Evolutionary conservation across 1,140 invertebrate species (phyloP), one percentile per base, ranked within the genome.

Genomic region (Drosophila prosaltans): DNA sequence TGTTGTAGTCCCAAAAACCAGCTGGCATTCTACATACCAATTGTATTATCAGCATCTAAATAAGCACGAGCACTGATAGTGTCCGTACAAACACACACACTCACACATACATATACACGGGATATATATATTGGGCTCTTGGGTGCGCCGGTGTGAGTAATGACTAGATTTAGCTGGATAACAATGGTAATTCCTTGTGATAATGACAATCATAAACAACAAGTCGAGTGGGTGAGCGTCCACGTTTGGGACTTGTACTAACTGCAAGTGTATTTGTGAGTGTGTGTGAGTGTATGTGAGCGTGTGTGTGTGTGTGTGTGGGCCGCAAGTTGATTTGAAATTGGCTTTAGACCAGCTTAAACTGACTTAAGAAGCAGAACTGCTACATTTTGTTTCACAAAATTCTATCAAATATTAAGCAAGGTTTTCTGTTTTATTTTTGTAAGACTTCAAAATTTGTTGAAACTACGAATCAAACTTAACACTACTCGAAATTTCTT

Each of bases 121-220:
- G 68, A 76, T 72, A 68, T 21, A 26, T 24, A 48, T 48, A 24
- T 48, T 48, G 21, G 21, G 21, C 45, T 51, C 6, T 51, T 51
- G 48, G 24, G n/a, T 36, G 54, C 11, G 45, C 66, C 11, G 28
- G 78, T 54, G 84, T 88, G 80, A 88, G 82, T 82, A 88, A 83
- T 74, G 83, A 80, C 83, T 72, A 88, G 80, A 88, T 86, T 86
- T 83, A 80, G 72, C 76, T 68, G 83, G 83, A 86, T 86, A 86
- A 88, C 84, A 83, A 80, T 80, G 76, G 83, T 86, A 89, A 88
- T 88, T 88, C 83, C 83, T 83, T 60, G 76, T 66, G 84, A 89
- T 89, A 88, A 88, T 88, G 73, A 68, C 73, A 83, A 69, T 65
- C 62, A 89, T 80, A 83, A 88, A 88, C 83, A 74, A 69, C 43